Evolutionary conservation across 1,140 invertebrate genomes (phyloP), one percentile per base, ranked within the genome.

Genomic region (Orussus abietinus): DNA sequence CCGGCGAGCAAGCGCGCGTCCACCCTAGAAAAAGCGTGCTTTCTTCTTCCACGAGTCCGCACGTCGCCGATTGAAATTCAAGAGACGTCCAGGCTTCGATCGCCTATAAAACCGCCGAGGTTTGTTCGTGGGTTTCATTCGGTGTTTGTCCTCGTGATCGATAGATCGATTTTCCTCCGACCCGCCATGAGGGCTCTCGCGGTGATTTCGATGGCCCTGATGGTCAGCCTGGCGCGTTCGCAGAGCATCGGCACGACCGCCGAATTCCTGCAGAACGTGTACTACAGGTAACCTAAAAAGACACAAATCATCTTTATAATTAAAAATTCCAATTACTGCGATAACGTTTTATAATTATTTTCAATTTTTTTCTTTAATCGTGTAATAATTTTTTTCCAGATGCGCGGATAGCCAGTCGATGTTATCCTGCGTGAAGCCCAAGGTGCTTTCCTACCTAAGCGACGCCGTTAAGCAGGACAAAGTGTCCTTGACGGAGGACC

Each of bases 401-500:
- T 74, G 70, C 41, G 48, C 59, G 3, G 57, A 71, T 34, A 66
- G 60, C 26, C 48, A 68, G n/a, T 62, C 63, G 2, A 52, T 70
- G 46, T 38, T 75, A 22, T 69, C 73, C 36, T 90, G 87, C 67
- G 82, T 84, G 25, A 84, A 86, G 53, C 86, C 86, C 6, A 86
- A 85, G 64, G 77, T 87, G 10, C 60, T 88, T 44, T 71, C 79
- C 31, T 89, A 86, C 77, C 75, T 88, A 26, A 82, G 78, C 45
- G 69, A 77, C 14, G 83, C 82, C 3, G 66, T 77, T 15, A 76
- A 81, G 43, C 75, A 84, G 50, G 79, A 84, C 20, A 79, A 80
- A 53, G 80, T 90, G 41, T 77, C 77, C 11, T 78, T 90, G 30
- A 88, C 85, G 2, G 77, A 86, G 3, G 82, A 88, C 49, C 66